phyloP scores from a whole-genome alignment of 2,113 vertebrate genomes.

The Heterotis niloticus region DNA sequence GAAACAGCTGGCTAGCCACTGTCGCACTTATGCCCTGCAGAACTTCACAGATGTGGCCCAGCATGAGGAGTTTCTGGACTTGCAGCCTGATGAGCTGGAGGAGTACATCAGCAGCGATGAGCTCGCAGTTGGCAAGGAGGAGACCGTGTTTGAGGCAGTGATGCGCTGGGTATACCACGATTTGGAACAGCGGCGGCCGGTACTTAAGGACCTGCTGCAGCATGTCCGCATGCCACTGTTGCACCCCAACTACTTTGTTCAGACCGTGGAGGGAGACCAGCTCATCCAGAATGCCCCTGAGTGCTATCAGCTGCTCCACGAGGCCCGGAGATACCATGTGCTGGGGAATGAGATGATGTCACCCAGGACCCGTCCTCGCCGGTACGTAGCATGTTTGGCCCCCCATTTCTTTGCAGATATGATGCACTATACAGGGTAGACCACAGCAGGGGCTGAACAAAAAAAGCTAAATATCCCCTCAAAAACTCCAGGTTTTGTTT shows the following conservation, averaged over 20 bases:
- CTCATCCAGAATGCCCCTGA: slow-evolving; percentile 92
- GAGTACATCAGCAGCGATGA: slow-evolving; percentile 89
- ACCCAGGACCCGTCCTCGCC: slow-evolving; percentile 89
- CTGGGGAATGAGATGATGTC: slow-evolving; percentile 99
- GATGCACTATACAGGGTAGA: too few species aligned
- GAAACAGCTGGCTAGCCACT: slow-evolving; percentile 87
- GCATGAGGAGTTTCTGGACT: slow-evolving; percentile 88
- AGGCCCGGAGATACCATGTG: slow-evolving; percentile 92
- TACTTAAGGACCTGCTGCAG: slow-evolving; percentile 84
- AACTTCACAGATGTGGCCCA: slow-evolving; percentile 86
- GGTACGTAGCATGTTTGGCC: slow-evolving; percentile 56
- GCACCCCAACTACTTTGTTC: slow-evolving; percentile 97
- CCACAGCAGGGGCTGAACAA: too few species aligned
- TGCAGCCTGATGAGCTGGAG: slow-evolving; percentile 87
- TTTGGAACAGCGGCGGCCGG: slow-evolving; percentile 74
- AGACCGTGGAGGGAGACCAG: slow-evolving; percentile 94
- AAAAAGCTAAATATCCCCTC: too few species aligned
- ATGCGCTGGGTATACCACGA: slow-evolving; percentile 94
- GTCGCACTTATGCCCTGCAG: slow-evolving; percentile 81
- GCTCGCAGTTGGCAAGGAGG: slow-evolving; percentile 84
- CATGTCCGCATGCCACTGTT: slow-evolving; percentile 88
- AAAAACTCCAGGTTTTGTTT: too few species aligned
- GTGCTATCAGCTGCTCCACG: slow-evolving; percentile 93
- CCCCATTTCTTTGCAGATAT: neutral
- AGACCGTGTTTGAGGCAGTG: slow-evolving; percentile 90